Conservation (phyloP, 2,113 vertebrate genomes). For the Dipodomys spectabilis region DNA sequence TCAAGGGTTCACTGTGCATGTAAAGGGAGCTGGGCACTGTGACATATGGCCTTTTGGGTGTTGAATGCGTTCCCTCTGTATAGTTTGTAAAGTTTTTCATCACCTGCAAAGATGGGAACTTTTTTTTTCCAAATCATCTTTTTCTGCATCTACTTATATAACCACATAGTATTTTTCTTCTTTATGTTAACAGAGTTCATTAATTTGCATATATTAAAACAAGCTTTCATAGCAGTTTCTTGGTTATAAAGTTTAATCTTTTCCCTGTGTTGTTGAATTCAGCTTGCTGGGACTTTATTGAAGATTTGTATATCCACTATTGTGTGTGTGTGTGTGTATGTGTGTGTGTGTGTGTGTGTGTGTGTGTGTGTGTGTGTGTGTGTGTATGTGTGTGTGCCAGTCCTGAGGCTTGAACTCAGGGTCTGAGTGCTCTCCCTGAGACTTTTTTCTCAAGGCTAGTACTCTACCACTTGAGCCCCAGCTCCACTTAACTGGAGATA, state of each 20-base stretch:
- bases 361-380: no score
- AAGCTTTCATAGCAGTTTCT: not conserved
- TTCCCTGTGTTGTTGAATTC: not conserved
- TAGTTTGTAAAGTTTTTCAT: not conserved
- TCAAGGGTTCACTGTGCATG: not conserved
- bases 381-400: no score
- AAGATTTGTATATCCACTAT: not conserved
- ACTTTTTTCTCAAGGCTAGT: no score
- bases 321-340: no score
- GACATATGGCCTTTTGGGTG: no score
- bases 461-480: no score
- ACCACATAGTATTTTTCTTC: not conserved
- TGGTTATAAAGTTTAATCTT: not conserved
- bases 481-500: no score
- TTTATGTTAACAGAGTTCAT: not conserved
- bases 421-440: no score
- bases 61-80: not conserved
- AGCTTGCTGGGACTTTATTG: not conserved
- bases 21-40: not conserved
- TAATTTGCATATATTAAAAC: not conserved
- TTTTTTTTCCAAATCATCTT: not conserved
- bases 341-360: no score
- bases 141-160: not conserved
- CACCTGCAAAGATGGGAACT: not conserved
- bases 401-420: no score